Conservation (phyloP, 2,113 vertebrate genomes). For the Tetrax tetrax region DNA sequence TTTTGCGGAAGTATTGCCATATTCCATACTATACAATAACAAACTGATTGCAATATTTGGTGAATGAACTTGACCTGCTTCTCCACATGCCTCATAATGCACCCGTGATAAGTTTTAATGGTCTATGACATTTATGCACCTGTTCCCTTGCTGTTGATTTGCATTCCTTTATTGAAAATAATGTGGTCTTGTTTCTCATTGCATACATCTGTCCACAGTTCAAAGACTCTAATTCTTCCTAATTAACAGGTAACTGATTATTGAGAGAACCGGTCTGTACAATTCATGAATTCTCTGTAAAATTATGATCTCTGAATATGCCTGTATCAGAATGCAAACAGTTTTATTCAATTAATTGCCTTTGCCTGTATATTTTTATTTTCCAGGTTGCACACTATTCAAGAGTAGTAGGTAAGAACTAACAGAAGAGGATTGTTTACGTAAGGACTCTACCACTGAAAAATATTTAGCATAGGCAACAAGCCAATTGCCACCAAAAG, state of each 20-base stretch:
- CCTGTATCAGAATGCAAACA: not conserved
- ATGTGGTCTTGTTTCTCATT: slow-evolving; percentile 22
- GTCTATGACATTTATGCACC: slow-evolving; percentile 19
- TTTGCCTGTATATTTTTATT: not conserved
- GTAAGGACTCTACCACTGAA: not conserved
- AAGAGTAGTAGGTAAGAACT: not conserved
- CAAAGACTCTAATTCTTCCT: slow-evolving; percentile 26
- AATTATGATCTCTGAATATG: not conserved
- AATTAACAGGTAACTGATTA: not conserved
- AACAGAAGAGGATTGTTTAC: not conserved
- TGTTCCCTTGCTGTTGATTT: slow-evolving; percentile 22
- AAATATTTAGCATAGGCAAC: not conserved
- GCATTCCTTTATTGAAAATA: slow-evolving; percentile 28
- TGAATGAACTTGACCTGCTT: slow-evolving; percentile 5
- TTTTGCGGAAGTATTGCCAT: not conserved
- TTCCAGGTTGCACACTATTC: not conserved
- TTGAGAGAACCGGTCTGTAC: not conserved
- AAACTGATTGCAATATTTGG: not conserved
- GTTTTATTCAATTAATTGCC: not conserved
- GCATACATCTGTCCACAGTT: slow-evolving; percentile 8
- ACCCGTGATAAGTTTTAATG: slow-evolving; percentile 29
- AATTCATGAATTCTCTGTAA: not conserved
- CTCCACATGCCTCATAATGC: slow-evolving; percentile 1
- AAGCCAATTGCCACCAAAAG: not conserved
- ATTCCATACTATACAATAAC: not conserved